Evolutionary conservation across 2,113 vertebrate species (phyloP).

Genomic region (Thryonomys swinderianus): DNA sequence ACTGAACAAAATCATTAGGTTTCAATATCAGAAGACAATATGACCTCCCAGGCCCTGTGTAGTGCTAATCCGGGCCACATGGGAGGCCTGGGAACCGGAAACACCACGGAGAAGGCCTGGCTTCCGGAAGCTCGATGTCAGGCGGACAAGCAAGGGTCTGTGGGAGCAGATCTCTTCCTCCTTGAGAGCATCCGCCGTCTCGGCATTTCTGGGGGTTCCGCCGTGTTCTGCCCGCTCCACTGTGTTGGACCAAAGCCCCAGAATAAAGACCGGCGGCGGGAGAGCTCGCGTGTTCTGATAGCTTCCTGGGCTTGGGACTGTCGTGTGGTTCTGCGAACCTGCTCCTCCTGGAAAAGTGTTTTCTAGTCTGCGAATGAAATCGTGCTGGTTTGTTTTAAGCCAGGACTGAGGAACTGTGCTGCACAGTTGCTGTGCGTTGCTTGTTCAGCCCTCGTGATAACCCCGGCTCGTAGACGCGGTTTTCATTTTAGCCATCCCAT

Average conservation of each 20-base stretch:
- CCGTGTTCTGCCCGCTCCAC: background rate
- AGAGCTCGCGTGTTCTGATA: background rate
- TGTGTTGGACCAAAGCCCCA: background rate
- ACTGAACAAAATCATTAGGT: slow-evolving; percentile 55
- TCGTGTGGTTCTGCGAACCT: background rate
- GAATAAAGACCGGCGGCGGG: background rate
- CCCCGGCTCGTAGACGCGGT: background rate
- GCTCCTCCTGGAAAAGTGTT: background rate
- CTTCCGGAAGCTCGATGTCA: background rate
- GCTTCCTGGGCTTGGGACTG: background rate
- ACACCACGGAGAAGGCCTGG: background rate
- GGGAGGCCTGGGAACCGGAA: background rate
- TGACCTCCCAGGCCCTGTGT: background rate
- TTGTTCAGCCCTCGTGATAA: background rate
- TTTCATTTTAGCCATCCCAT: background rate
- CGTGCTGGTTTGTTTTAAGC: background rate
- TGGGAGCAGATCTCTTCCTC: background rate
- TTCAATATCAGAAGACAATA: slow-evolving; percentile 50
- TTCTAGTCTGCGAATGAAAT: background rate
- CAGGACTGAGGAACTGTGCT: background rate
- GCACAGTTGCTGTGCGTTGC: background rate
- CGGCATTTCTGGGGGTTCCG: background rate
- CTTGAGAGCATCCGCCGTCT: background rate
- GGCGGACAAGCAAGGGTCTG: background rate
- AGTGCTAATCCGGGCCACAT: slow-evolving; percentile 19